These are phyloP conservation scores for Leucophenga montana DNA, from an alignment of 2,888 invertebrate genomes.

Conservation along the genomic window DNA sequence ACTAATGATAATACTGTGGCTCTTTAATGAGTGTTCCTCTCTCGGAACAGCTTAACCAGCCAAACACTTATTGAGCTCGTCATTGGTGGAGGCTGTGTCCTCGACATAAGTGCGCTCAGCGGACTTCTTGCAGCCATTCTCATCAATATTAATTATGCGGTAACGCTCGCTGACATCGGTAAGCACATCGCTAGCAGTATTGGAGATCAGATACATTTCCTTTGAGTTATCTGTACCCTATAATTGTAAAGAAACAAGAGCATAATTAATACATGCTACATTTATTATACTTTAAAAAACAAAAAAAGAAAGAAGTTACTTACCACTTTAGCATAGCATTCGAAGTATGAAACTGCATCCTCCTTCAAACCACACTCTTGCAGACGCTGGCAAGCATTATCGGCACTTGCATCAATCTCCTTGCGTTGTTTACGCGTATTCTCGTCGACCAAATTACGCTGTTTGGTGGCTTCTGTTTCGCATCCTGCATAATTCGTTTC, in stretches of 20 bases:
- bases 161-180: slow-evolving; percentile 29
- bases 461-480: not conserved
- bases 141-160: not conserved
- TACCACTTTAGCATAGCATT: slow-evolving; percentile 39
- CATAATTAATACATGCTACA: not conserved
- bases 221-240: slow-evolving; percentile 33
- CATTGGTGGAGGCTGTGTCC: slow-evolving; percentile 37
- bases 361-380: slow-evolving; percentile 1
- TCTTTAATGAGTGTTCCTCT: no score
- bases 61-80: slow-evolving; percentile 42
- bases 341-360: slow-evolving; percentile 27
- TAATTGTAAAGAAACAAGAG: not conserved
- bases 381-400: slow-evolving; percentile 28
- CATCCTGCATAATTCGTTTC: slow-evolving; percentile 30
- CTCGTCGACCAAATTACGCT: not conserved
- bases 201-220: slow-evolving; percentile 33
- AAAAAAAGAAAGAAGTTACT: no score
- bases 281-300: not conserved
- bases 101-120: slow-evolving; percentile 45
- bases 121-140: slow-evolving; percentile 29
- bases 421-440: not conserved
- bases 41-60: not conserved
- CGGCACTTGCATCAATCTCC: not conserved
- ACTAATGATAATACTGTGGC: no score
- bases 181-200: slow-evolving; percentile 36